Base-by-base conservation (phyloP, 2,113 vertebrate species). In the Rhipidura dahli region DNA sequence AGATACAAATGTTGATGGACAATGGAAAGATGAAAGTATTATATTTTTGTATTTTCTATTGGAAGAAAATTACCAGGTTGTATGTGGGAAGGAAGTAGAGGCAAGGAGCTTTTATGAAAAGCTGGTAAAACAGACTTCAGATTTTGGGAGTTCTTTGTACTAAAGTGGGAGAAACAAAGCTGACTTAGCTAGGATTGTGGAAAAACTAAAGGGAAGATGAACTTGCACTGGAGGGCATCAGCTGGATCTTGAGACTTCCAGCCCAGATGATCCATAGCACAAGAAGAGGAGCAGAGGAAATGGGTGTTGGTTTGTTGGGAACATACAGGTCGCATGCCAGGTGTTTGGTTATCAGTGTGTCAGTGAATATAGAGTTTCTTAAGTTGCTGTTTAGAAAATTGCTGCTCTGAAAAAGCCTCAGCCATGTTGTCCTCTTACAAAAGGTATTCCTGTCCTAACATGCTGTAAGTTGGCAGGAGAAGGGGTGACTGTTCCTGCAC, bases 401-500 rank as follows among this genome's bases (percentile, higher is more conserved):
- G 45, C 57, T 94, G 64, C 79, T 92, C 59, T 73, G 78, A 89
- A 80, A 85, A 91, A 69, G 51, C 84, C 61, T 94, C 35, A 75
- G n/a, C 90, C 90, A 50, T 7, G 93, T 72, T 91, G 93, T 96
- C 90, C 73, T 96, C 65, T 89, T 92, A 75, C 47, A 90, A 68
- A 90, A 94, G 50, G 42, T 79, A 92, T 82, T 92, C 96, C 45
- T 96, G 96, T 96, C 83, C 53, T 87, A 89, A 96, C 96, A 87
- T 71, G 96, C 94, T 93, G 61, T 18, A 22, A 88, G 65, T 89
- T 93, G 94, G 93, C 95, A 95, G 75, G 60, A 94, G 23, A 90
- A 94, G 85, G 77, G 95, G 92, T 92, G 87, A 92, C 95, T 96
- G 90, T 94, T 96, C 90, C 83, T 96, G 90, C 47, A 33, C 83